Conservation (phyloP, 2,113 vertebrate species). For the Strix aluco region DNA sequence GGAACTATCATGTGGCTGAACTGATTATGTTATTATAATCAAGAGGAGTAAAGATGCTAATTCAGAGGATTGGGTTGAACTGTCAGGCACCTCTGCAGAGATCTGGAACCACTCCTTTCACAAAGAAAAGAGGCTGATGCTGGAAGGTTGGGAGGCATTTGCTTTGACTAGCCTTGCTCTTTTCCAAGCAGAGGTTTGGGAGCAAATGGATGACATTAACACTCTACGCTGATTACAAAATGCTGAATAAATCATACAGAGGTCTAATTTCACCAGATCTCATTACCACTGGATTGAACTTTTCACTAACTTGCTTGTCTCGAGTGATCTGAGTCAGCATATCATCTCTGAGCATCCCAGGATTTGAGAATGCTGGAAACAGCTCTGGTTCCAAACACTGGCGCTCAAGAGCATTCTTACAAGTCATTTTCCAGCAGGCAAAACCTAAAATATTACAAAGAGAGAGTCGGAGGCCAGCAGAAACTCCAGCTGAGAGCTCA, state of each 20-base stretch:
- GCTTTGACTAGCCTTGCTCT: neutral
- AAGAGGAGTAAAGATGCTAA: neutral
- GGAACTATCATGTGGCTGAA: neutral
- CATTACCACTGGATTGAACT: slow-evolving; percentile 34
- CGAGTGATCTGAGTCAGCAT: slow-evolving; percentile 58
- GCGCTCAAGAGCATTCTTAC: slow-evolving; percentile 40
- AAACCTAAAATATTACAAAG: slow-evolving; percentile 54
- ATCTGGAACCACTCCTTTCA: neutral
- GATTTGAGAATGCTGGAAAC: slow-evolving; percentile 42
- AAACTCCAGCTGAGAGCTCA: slow-evolving; percentile 53
- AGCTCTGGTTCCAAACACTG: slow-evolving; percentile 53
- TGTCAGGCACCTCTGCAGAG: neutral
- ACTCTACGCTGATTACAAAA: slow-evolving; percentile 37
- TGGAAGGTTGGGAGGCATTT: neutral
- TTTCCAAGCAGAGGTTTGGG: slow-evolving; percentile 1
- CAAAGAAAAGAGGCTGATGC: neutral
- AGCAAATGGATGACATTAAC: slow-evolving; percentile 42
- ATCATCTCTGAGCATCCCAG: slow-evolving; percentile 39
- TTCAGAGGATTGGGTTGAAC: neutral
- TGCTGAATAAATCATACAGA: neutral
- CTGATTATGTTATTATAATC: neutral
- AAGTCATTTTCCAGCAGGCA: slow-evolving; percentile 64
- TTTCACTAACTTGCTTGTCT: slow-evolving; percentile 29
- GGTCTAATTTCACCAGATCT: slow-evolving; percentile 45
- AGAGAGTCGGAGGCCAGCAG: slow-evolving; percentile 24